Evolutionary conservation across 2,888 invertebrate species (phyloP), one percentile per base, ranked within the genome.

Genomic region (Trichopria drosophilae): DNA sequence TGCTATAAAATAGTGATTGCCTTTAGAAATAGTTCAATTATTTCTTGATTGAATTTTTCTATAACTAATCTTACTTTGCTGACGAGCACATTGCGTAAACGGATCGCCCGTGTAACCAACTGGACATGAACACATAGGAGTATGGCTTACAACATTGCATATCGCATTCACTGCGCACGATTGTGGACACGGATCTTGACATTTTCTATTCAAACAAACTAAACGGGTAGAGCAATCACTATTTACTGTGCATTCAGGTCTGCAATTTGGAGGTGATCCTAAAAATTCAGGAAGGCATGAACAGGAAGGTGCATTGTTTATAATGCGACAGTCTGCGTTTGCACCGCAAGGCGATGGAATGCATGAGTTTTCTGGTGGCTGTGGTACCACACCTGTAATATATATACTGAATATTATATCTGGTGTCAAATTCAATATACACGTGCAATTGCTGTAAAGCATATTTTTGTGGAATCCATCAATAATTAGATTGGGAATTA

Each of bases 281-380:
- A 81, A 76, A 64, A 82, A 87, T 55, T 82, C 83, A 41, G 80
- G 77, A 20, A 84, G 76, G 65, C 91, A 91, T 9, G 88, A 85
- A 68, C 91, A 91, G 2, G 87, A 84, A 0, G 88, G 87, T 24
- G 83, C 78, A 29, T 83, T 84, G 36, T 83, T 83, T 9, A 80
- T 75, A 56, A 84, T 80, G 67, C 82, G 83, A 65, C 90, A 90
- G 66, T 86, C 80, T 1, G 89, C 81, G 69, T 87, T 85, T 1
- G 87, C 83, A n/a, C 90, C 91, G 71, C 91, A 91, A 1, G 90
- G 90, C 26, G 87, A 86, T 42, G 89, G 88, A 45, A 79, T 76
- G 66, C 90, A 90, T n/a, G 88, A 86, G 65, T 88, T 82, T 22
- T 79, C 72, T 76, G 78, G 60, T 61, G 77, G 75, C 31, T 73